phyloP scores from a whole-genome alignment of 2,888 invertebrate genomes.

The Ptilodon capucinus region DNA sequence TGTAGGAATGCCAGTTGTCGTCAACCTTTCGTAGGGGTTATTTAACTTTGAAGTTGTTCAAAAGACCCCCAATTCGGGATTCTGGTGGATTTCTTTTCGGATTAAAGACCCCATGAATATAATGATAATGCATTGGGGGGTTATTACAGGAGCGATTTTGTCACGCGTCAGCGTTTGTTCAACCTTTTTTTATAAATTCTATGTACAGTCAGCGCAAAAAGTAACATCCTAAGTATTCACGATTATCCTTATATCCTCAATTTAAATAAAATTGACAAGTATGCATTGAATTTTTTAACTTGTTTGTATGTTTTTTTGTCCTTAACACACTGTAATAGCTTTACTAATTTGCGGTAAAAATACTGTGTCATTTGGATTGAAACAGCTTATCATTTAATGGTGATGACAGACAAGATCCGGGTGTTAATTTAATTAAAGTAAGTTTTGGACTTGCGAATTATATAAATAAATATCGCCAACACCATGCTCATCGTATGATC shows the following conservation, averaged over 20 bases:
- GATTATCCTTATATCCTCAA: constrained; percentile 1
- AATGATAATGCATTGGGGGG: constrained; percentile 75
- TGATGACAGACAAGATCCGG: too few relatives aligned
- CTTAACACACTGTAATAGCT: neutral
- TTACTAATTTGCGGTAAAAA: neutral
- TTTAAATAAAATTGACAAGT: neutral
- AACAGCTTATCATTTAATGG: too few relatives aligned
- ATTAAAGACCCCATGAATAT: constrained; percentile 80
- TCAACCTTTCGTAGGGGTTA: constrained; percentile 60
- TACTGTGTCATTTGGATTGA: neutral
- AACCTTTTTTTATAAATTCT: constrained; percentile 36
- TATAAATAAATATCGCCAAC: too few relatives aligned
- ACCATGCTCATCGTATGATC: too few relatives aligned
- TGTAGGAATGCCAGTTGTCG: constrained; percentile 26
- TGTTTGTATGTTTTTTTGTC: neutral
- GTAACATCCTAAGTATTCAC: neutral
- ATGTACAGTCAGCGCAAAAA: constrained; percentile 13
- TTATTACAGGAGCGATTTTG: constrained; percentile 63
- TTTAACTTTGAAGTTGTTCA: constrained; percentile 81
- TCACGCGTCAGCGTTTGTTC: constrained; percentile 56
- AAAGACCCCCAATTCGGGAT: constrained; percentile 78
- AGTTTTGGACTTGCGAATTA: too few relatives aligned
- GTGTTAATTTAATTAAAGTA: too few relatives aligned
- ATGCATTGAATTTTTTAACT: neutral
- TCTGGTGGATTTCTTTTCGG: constrained; percentile 81